phyloP scores from a whole-genome alignment of 2,888 invertebrate species.

The Eupeodes latifasciatus region DNA sequence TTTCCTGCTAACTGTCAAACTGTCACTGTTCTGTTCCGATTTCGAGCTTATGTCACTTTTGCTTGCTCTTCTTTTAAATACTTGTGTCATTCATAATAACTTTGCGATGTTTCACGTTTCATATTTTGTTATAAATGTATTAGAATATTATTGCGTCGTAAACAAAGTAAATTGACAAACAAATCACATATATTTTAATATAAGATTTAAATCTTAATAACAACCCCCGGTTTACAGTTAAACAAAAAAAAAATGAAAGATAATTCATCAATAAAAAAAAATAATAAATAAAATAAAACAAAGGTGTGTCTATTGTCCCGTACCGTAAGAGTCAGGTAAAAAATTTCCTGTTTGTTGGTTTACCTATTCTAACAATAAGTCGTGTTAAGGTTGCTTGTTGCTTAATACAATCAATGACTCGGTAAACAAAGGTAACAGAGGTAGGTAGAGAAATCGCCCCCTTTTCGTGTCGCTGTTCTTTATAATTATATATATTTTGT shows the following conservation, averaged over 20 bases:
- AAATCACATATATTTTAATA: not conserved
- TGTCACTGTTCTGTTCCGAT: no score
- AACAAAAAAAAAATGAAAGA: conserved; percentile 33
- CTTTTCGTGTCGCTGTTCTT: conserved; percentile 33
- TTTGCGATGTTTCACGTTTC: no score
- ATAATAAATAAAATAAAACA: conserved; percentile 51
- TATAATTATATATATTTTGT: conserved; percentile 27
- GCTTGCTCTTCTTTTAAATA: no score
- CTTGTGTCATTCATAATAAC: no score
- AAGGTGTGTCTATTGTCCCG: conserved; percentile 65
- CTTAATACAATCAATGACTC: conserved; percentile 41
- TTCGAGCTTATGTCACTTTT: no score
- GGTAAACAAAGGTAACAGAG: conserved; percentile 34
- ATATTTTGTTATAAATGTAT: no score
- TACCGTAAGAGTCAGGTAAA: conserved; percentile 54
- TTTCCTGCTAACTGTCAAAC: no score
- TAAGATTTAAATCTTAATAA: not conserved
- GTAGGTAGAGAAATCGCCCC: conserved; percentile 52
- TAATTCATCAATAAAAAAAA: conserved; percentile 47
- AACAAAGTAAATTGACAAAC: not conserved
- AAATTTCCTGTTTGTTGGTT: conserved; percentile 56
- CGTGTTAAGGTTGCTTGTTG: conserved; percentile 54
- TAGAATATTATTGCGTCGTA: no score
- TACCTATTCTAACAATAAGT: conserved; percentile 14
- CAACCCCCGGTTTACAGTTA: no score